phyloP scores from a whole-genome alignment of 2,888 invertebrate species.

The Rhynchonema sp. region DNA sequence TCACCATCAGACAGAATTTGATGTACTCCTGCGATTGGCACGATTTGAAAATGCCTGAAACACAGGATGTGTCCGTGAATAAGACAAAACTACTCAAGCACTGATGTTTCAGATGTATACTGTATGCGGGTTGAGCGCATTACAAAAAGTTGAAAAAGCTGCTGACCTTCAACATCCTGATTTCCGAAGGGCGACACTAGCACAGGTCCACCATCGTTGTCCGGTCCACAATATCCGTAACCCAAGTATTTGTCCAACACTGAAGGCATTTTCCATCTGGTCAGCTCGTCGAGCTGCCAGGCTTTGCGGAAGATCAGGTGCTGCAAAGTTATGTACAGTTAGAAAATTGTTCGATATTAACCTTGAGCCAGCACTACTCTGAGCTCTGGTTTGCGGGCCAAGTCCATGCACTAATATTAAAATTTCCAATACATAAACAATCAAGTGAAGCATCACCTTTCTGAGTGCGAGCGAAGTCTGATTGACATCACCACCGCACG shows the following conservation, averaged over 20 bases:
- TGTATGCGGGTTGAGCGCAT: too few relatives aligned
- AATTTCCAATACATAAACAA: too few relatives aligned
- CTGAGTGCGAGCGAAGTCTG: too few relatives aligned
- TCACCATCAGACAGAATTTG: conserved; percentile 24
- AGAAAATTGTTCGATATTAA: neutral
- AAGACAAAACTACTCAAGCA: neutral
- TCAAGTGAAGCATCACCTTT: too few relatives aligned
- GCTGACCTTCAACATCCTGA: conserved; percentile 22
- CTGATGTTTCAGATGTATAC: neutral
- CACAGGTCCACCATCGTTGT: conserved; percentile 24
- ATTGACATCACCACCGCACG: too few relatives aligned
- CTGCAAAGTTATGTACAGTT: conserved; percentile 7
- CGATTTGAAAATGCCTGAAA: conserved; percentile 20
- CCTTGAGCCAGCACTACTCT: too few relatives aligned
- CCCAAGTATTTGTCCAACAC: conserved; percentile 16
- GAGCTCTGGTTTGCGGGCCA: too few relatives aligned
- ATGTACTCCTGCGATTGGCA: conserved; percentile 26
- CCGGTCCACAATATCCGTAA: conserved; percentile 21
- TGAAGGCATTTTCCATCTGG: conserved; percentile 23
- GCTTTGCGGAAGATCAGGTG: conserved; percentile 23
- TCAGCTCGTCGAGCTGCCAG: conserved; percentile 21
- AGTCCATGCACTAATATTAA: too few relatives aligned
- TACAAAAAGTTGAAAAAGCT: too few relatives aligned
- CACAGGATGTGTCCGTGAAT: too few relatives aligned
- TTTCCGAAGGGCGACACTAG: conserved; percentile 26